Evolutionary conservation across 2,888 invertebrate species (phyloP).

Genomic region (Mesoligia furuncula): DNA sequence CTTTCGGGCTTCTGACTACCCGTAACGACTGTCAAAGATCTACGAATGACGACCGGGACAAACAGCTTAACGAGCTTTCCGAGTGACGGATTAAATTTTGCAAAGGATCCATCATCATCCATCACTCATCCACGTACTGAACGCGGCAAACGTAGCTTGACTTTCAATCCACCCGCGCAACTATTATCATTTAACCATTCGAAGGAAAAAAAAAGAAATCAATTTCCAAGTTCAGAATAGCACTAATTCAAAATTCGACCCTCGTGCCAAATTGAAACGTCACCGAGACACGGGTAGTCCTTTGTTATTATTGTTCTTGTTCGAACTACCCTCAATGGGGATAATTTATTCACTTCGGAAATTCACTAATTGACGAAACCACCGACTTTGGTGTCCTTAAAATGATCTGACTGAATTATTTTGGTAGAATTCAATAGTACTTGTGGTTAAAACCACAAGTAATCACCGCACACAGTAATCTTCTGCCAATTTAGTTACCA

Average conservation of each 20-base stretch:
- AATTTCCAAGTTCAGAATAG: conserved; percentile 4
- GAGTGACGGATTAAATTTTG: too few relatives aligned
- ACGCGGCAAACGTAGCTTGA: not conserved
- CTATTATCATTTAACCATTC: not conserved
- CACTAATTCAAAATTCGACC: conserved; percentile 16
- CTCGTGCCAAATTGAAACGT: conserved; percentile 24
- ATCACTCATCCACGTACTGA: not conserved
- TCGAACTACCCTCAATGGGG: conserved; percentile 26
- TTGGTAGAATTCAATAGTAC: not conserved
- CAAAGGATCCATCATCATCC: too few relatives aligned
- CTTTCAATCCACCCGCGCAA: too few relatives aligned
- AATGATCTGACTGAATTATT: conserved; percentile 31
- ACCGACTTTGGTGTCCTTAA: conserved; percentile 20
- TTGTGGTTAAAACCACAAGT: not conserved
- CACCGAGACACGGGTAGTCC: conserved; percentile 36
- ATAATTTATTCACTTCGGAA: conserved; percentile 49
- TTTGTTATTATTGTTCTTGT: conserved; percentile 32
- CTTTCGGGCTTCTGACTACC: not conserved
- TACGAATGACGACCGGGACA: too few relatives aligned
- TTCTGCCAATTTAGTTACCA: not conserved
- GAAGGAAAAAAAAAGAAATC: not conserved
- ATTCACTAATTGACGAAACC: conserved; percentile 53
- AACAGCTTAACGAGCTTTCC: too few relatives aligned
- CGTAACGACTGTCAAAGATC: not conserved
- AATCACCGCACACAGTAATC: not conserved